Percentiles rank a stretch among this genome's conserved stretches.
These are phyloP conservation scores for Aeoliscus strigatus DNA, from an alignment of 2,797 vertebrate genomes.

Conservation along the genomic window DNA sequence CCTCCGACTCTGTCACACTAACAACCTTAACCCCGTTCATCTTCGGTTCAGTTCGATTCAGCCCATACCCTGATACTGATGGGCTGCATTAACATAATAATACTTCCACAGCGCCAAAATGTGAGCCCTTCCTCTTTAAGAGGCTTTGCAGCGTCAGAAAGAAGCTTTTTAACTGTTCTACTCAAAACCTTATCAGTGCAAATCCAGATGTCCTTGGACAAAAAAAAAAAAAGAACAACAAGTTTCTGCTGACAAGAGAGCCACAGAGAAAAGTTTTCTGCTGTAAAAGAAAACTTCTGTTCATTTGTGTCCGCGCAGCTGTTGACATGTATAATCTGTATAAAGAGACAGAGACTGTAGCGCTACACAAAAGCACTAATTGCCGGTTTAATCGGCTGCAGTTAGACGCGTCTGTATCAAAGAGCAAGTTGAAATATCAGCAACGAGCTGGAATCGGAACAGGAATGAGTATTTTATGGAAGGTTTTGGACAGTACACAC, in stretches of 20 bases:
- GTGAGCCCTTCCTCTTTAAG: constrained; percentile 49
- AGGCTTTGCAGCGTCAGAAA: constrained; percentile 49
- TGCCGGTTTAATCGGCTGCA: constrained; percentile 51
- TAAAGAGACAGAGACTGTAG: constrained; percentile 19
- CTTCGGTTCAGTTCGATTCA: constrained; percentile 25
- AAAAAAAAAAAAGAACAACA: constrained; percentile 25
- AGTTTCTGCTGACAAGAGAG: constrained; percentile 34
- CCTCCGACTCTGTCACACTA: constrained; percentile 19
- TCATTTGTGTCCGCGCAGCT: constrained; percentile 29
- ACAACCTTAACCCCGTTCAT: constrained; percentile 28
- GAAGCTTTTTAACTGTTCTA: constrained; percentile 39
- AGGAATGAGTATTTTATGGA: constrained; percentile 25
- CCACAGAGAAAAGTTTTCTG: constrained; percentile 12
- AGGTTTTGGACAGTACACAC: constrained; percentile 16
- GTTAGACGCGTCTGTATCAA: constrained; percentile 44
- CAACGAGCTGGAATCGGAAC: constrained; percentile 33
- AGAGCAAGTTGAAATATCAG: constrained; percentile 36
- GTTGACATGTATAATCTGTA: constrained; percentile 38
- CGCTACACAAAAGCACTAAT: constrained; percentile 49
- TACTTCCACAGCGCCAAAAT: constrained; percentile 46
- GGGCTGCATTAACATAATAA: constrained; percentile 39
- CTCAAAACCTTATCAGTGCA: constrained; percentile 39
- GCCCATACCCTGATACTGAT: constrained; percentile 24
- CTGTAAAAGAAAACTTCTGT: constrained; percentile 25
- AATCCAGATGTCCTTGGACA: constrained; percentile 62